Percentiles rank a stretch among this genome's conserved stretches.
Conservation (phyloP, 2,797 vertebrate genomes). For the Streptopelia turtur region DNA sequence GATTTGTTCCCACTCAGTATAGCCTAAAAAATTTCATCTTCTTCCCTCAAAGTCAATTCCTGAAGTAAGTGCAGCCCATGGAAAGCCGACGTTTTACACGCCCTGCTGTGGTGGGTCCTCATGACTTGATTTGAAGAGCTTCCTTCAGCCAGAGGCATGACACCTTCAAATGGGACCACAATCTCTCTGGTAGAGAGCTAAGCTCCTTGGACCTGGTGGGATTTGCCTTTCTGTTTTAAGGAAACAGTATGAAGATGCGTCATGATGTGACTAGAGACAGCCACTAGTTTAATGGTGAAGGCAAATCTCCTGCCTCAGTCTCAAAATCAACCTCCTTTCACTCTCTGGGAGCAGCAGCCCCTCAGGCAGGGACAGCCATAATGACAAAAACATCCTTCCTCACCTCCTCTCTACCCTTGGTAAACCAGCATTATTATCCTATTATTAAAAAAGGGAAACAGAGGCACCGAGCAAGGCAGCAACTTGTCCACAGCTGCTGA, state of each 20-base stretch:
- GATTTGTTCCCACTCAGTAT: not conserved
- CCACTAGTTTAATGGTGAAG: not conserved
- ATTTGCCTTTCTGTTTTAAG: not conserved
- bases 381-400: not conserved
- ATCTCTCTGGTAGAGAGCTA: not conserved
- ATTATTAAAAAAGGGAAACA: not conserved
- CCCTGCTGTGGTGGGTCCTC: not conserved
- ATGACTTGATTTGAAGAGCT: not conserved
- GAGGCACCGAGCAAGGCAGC: not conserved
- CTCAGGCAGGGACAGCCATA: not conserved
- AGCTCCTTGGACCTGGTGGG: not conserved
- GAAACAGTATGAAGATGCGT: not conserved
- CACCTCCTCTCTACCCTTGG: not conserved
- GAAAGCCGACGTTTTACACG: not conserved
- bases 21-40: not conserved
- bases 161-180: not conserved
- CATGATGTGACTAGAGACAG: not conserved
- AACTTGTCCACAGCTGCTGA: not conserved
- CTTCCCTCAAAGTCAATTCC: not conserved
- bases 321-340: not conserved
- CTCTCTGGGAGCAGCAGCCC: not conserved
- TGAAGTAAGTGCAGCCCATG: not conserved
- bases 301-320: not conserved
- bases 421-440: not conserved
- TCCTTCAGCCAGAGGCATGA: not conserved